Evolutionary conservation across 2,797 vertebrate genomes (phyloP).

Genomic region (Enteromius fasciolatus): DNA sequence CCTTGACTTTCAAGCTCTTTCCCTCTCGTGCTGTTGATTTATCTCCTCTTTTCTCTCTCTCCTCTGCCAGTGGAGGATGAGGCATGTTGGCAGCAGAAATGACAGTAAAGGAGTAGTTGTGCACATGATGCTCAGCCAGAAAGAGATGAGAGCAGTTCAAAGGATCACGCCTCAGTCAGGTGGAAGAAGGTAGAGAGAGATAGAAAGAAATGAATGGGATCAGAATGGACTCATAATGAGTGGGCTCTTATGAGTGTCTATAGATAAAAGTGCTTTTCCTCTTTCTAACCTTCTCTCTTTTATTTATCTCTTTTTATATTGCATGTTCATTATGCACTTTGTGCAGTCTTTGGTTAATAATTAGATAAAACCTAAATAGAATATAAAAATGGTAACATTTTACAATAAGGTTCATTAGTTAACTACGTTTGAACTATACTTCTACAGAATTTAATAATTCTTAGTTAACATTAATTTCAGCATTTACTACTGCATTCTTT

Average conservation of each 20-base stretch:
- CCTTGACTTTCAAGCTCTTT: conserved; percentile 26
- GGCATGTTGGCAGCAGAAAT: conserved; percentile 60
- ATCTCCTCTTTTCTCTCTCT: conserved; percentile 17
- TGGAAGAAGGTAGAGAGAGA: not conserved
- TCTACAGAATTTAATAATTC: too few relatives aligned
- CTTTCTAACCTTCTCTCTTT: not conserved
- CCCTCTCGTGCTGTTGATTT: conserved; percentile 18
- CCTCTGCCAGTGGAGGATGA: conserved; percentile 48
- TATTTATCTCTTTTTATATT: not conserved
- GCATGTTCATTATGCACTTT: not conserved
- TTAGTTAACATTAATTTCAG: too few relatives aligned
- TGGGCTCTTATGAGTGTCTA: not conserved
- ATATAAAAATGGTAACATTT: not conserved
- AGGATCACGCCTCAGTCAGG: conserved; percentile 35
- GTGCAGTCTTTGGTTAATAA: not conserved
- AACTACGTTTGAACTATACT: too few relatives aligned
- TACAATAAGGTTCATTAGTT: too few relatives aligned
- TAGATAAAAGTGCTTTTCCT: not conserved
- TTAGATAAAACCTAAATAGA: not conserved
- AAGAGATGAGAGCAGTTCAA: conserved; percentile 47
- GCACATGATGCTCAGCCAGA: conserved; percentile 36
- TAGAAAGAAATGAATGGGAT: conserved; percentile 5
- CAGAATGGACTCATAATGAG: not conserved
- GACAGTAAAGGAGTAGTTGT: conserved; percentile 40
- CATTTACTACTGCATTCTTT: too few relatives aligned